Conservation (phyloP, 2,113 vertebrate genomes). For the Clarias macrocephalus region DNA sequence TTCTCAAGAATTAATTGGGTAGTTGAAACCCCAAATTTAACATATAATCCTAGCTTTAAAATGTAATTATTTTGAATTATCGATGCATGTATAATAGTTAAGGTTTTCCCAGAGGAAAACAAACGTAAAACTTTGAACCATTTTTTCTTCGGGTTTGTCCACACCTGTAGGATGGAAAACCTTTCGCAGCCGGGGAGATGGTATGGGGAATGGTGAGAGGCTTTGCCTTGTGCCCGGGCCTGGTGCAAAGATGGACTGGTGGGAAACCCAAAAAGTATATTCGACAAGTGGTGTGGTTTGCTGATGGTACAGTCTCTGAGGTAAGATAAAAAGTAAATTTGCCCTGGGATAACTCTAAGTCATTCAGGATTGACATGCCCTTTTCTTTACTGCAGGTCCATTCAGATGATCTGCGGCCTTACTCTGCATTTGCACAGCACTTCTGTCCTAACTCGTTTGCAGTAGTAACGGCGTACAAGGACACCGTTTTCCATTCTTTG, state of each 20-base stretch:
- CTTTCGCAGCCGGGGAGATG: conserved; percentile 77
- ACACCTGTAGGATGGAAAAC: conserved; percentile 71
- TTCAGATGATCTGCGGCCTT: conserved; percentile 72
- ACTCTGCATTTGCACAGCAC: conserved; percentile 75
- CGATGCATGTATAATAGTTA: neutral
- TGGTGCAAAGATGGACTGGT: conserved; percentile 68
- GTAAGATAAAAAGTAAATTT: conserved; percentile 65
- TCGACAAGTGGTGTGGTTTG: conserved; percentile 84
- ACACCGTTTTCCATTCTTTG: conserved; percentile 80
- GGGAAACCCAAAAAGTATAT: conserved; percentile 62
- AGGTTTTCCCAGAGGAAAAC: neutral
- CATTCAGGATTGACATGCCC: neutral
- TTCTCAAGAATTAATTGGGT: neutral
- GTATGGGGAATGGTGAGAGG: conserved; percentile 84
- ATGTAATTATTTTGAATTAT: neutral
- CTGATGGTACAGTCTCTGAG: conserved; percentile 78
- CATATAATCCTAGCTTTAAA: neutral
- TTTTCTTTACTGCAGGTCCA: conserved; percentile 68
- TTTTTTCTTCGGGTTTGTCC: conserved; percentile 6
- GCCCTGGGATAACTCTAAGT: neutral
- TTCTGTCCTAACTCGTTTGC: conserved; percentile 80
- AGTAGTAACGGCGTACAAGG: conserved; percentile 78
- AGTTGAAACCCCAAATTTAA: neutral
- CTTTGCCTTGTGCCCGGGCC: conserved; percentile 81
- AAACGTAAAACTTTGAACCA: neutral